phyloP scores from a whole-genome alignment of 1,140 invertebrate genomes.

The Ostrea denselamellosa region DNA sequence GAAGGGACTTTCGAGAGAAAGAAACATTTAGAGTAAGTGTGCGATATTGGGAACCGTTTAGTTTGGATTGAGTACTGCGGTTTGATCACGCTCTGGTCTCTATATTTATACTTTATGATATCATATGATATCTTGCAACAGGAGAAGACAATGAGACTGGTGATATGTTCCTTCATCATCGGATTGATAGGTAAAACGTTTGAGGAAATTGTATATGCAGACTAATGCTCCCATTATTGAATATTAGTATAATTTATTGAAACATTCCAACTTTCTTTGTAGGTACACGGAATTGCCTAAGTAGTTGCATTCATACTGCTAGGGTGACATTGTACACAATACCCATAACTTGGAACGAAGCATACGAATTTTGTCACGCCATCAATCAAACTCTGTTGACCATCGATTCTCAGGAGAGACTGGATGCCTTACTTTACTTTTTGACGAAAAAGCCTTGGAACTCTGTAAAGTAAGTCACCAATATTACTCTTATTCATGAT shows the following conservation, averaged over 20 bases:
- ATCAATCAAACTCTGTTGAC: neutral
- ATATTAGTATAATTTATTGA: neutral
- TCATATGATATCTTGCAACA: neutral
- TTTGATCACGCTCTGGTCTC: no score
- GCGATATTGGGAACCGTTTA: no score
- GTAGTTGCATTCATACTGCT: neutral
- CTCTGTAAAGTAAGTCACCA: neutral
- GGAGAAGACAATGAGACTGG: neutral
- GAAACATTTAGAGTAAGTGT: no score
- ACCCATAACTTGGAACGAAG: constrained; percentile 24
- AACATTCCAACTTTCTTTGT: neutral
- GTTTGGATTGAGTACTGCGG: no score
- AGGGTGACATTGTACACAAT: constrained; percentile 23
- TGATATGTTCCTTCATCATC: neutral
- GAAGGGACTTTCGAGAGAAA: no score
- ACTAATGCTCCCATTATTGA: neutral
- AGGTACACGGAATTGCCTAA: neutral
- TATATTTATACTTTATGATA: no score
- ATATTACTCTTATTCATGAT: neutral
- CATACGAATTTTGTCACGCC: constrained; percentile 1
- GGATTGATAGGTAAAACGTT: neutral
- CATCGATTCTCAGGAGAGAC: neutral
- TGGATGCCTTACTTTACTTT: neutral
- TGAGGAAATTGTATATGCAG: neutral
- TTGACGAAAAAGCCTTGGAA: neutral